These are phyloP conservation scores for Streblospio benedicti DNA, from an alignment of 1,140 invertebrate species.

Conservation along the genomic window DNA sequence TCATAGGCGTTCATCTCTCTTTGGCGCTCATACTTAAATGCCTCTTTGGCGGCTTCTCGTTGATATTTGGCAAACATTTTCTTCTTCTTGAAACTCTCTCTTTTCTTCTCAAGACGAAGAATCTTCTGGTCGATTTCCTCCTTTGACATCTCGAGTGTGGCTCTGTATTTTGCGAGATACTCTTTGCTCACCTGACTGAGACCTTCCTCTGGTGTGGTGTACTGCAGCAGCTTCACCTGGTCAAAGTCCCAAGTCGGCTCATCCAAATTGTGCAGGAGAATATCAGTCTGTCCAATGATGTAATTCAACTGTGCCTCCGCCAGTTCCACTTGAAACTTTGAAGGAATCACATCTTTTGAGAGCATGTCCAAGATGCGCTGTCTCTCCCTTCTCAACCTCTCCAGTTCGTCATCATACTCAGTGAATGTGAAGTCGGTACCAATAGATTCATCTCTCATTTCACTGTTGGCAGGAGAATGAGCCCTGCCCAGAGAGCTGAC, in stretches of 20 bases:
- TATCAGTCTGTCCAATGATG: conserved; percentile 40
- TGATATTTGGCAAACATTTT: no score
- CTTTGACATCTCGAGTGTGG: conserved; percentile 7
- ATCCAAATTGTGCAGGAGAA: conserved; percentile 32
- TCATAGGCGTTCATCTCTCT: no score
- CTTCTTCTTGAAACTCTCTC: no score
- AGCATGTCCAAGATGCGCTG: conserved; percentile 37
- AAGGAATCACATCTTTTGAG: conserved; percentile 33
- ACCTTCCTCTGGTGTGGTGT: background rate
- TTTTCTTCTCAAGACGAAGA: conserved; percentile 1
- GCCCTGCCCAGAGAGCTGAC: background rate
- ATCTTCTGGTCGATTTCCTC: conserved; percentile 8
- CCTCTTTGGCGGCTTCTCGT: no score
- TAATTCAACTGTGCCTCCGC: conserved; percentile 41
- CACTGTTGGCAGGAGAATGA: background rate
- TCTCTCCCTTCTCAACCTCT: conserved; percentile 33
- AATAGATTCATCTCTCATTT: conserved; percentile 13
- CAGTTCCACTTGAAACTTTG: conserved; percentile 37
- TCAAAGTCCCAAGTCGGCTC: conserved; percentile 18
- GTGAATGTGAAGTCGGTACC: conserved; percentile 13
- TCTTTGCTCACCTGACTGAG: background rate
- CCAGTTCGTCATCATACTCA: conserved; percentile 28
- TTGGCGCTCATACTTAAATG: no score
- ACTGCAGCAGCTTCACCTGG: background rate
- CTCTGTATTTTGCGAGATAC: conserved; percentile 6